A percentile compares a stretch with the other conserved stretches of the same genome.
phyloP scores from a whole-genome alignment of 53 echinoderm and acorn worm genomes.

The Hippasteria phrygiana region DNA sequence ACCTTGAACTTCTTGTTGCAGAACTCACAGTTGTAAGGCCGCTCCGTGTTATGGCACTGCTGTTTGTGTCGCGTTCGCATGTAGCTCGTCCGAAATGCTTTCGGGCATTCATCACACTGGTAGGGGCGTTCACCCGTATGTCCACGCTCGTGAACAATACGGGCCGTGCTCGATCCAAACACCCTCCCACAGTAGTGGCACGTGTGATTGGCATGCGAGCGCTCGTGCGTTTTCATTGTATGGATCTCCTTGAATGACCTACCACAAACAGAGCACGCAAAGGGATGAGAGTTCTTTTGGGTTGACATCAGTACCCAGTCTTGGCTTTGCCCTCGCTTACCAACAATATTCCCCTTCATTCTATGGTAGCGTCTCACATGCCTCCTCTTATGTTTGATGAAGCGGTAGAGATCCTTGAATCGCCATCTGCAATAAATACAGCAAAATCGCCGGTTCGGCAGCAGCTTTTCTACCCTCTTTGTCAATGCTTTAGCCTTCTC shows the following conservation, averaged over 20 bases:
- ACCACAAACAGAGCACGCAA: constrained; percentile 31
- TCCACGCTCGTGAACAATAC: constrained; percentile 44
- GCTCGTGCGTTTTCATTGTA: constrained; percentile 48
- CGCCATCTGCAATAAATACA: constrained; percentile 47
- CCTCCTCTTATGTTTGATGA: constrained; percentile 45
- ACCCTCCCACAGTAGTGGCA: constrained; percentile 48
- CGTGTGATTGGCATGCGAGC: constrained; percentile 50
- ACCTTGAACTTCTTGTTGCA: constrained; percentile 58
- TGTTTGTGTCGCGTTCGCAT: constrained; percentile 57
- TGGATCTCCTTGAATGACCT: constrained; percentile 55
- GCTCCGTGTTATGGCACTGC: constrained; percentile 55
- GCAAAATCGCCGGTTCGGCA: constrained; percentile 24
- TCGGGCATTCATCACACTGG: constrained; percentile 52
- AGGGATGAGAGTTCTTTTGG: not conserved
- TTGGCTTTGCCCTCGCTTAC: not conserved
- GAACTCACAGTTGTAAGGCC: constrained; percentile 47
- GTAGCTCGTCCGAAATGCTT: constrained; percentile 52
- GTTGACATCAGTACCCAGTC: not conserved
- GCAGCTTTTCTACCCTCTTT: constrained; percentile 16
- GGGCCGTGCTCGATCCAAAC: constrained; percentile 52
- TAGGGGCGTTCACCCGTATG: constrained; percentile 54
- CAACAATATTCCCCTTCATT: not conserved
- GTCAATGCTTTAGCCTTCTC: not conserved
- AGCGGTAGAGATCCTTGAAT: constrained; percentile 41
- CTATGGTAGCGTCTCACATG: constrained; percentile 27